These are phyloP conservation scores for Phoxinus phoxinus DNA, from an alignment of 2,113 vertebrate genomes.

Conservation along the genomic window DNA sequence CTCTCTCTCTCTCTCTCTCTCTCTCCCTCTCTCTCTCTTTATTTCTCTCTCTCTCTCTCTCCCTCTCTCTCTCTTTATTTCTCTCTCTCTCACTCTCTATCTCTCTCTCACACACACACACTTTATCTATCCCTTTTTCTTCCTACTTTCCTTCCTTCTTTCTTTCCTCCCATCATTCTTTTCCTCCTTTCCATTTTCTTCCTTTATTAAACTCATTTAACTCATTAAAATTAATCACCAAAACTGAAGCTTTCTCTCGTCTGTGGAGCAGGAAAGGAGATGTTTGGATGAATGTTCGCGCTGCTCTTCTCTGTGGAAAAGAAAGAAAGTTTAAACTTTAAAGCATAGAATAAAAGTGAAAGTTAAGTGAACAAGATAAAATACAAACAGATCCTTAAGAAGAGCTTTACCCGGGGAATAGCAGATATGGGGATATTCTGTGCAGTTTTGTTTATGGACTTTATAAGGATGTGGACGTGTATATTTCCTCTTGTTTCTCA, in stretches of 20 bases:
- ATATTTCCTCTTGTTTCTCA: no score
- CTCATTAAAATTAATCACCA: not conserved
- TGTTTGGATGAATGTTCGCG: not conserved
- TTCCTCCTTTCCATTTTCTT: not conserved
- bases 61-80: no score
- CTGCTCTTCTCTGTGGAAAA: not conserved
- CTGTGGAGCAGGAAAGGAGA: not conserved
- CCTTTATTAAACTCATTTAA: not conserved
- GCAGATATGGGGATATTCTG: no score
- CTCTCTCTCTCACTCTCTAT: no score
- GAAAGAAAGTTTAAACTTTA: not conserved
- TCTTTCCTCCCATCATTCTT: fast-evolving
- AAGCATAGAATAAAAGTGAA: not conserved
- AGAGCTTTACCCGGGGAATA: no score
- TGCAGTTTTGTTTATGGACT: no score
- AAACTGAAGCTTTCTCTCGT: not conserved
- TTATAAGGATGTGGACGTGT: no score
- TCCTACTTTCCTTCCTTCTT: not conserved
- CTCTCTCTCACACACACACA: no score
- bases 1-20: not conserved
- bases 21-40: not conserved
- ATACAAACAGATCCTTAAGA: not conserved
- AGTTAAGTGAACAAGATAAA: not conserved
- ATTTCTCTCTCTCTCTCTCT: no score
- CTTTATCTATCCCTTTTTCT: not conserved